Conservation (phyloP, 2,888 invertebrate species). For the Catonia carolina region DNA sequence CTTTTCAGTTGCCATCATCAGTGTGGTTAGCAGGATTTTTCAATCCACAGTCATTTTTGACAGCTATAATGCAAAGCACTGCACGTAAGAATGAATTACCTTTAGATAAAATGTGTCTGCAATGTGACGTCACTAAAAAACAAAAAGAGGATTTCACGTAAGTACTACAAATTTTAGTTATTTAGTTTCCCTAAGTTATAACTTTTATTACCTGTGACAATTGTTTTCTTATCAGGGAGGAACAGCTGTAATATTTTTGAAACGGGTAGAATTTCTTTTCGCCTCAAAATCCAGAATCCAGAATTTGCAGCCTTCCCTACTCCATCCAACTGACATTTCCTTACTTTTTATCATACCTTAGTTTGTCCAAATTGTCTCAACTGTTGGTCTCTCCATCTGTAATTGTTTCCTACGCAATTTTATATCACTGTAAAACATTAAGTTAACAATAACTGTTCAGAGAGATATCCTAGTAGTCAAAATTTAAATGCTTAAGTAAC, state of each 20-base stretch:
- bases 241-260: too few relatives aligned
- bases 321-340: too few relatives aligned
- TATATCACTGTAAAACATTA: too few relatives aligned
- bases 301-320: too few relatives aligned
- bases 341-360: too few relatives aligned
- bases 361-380: too few relatives aligned
- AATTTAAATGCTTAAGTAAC: not conserved
- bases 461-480: not conserved
- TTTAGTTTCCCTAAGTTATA: conserved; percentile 1
- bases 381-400: too few relatives aligned
- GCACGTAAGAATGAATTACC: conserved; percentile 88
- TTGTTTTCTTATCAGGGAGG: too few relatives aligned
- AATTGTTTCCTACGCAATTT: too few relatives aligned
- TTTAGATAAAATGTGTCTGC: conserved; percentile 93
- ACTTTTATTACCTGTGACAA: not conserved
- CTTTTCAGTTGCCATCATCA: conserved; percentile 68
- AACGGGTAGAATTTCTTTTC: too few relatives aligned
- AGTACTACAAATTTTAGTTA: conserved; percentile 37
- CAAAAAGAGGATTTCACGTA: conserved; percentile 91
- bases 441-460: too few relatives aligned
- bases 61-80: conserved; percentile 97
- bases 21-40: conserved; percentile 98
- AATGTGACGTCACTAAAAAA: conserved; percentile 96
- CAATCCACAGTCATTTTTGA: conserved; percentile 92
- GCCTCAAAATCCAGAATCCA: too few relatives aligned